Conservation (phyloP, 2,113 vertebrate species). For the Myodes glareolus region DNA sequence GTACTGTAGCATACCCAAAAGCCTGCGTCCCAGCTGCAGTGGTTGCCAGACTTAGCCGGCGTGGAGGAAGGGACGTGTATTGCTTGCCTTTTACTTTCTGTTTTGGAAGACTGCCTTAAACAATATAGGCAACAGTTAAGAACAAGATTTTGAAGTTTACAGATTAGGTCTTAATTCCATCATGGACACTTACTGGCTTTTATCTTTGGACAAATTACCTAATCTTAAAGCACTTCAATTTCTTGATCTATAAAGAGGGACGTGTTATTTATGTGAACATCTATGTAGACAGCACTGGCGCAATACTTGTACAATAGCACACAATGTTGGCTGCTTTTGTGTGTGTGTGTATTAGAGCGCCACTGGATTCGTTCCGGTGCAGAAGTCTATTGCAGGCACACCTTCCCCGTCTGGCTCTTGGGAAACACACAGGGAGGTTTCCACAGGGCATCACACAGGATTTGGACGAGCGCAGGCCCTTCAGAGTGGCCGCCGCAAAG, state of each 20-base stretch:
- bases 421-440: background rate
- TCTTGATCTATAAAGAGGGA: background rate
- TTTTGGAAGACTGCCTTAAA: background rate
- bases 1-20: background rate
- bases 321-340: background rate
- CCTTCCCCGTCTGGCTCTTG: background rate
- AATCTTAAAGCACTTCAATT: background rate
- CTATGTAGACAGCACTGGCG: background rate
- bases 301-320: background rate
- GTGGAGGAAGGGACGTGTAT: rapidly evolving
- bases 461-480: rapidly evolving
- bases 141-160: background rate
- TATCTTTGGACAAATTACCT: background rate
- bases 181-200: background rate
- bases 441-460: too few relatives aligned
- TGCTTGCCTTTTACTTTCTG: background rate
- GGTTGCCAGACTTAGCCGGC: rapidly evolving
- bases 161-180: background rate
- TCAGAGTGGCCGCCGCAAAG: rapidly evolving
- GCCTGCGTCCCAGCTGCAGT: too few relatives aligned
- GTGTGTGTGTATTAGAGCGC: background rate
- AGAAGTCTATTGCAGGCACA: background rate
- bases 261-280: background rate
- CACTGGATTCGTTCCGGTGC: background rate
- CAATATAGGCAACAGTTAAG: background rate